Evolutionary conservation across 30 jellyfish, hydroid and myxozoan species (phyloP), one percentile per base, ranked within the genome.

Genomic region (Aurelia sp.): DNA sequence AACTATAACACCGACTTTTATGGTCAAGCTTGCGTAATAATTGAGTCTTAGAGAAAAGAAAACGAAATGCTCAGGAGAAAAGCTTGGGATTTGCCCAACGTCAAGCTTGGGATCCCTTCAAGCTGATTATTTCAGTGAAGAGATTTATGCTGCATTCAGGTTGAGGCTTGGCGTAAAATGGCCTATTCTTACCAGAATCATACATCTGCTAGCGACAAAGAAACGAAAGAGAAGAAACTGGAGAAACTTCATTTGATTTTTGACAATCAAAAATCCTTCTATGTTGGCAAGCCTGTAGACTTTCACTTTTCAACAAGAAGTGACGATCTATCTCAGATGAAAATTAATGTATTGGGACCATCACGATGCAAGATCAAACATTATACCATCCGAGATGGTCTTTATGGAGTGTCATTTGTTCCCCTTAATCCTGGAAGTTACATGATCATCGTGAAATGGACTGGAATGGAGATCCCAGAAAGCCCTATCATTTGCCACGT

Each of bases 281-380:
- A 47, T n/a, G 85, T 74, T 8, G 91, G 91, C 19, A 58, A 69
- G 55, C 66, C 72, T 3, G 81, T 82, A 20, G 91, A 82, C 62
- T 82, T 82, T 76, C 91, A 82, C 91, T 82, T 82, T 63, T 71
- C 91, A 33, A 82, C 91, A 37, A 18, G 71, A 18, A 52, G 85
- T 21, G 78, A 58, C 19, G 85, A 71, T 59, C 44, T 82, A 66
- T 82, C 91, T 40, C 65, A 35, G 73, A 67, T 82, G 18, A 82
- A 82, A 71, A 74, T 82, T 20, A 82, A 82, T 52, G 91, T 82
- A 13, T 84, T 82, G 3, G 91, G 91, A 30, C 91, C 91, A 20
- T 82, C 91, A 40, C 71, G 79, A 30, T 82, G 91, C 91, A 82
- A 82, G 48, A 82, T 82, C 19, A 82, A 82, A 72, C 91, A 82